Conservation (phyloP, 2,797 vertebrate species). For the Argyrosomus regius region DNA sequence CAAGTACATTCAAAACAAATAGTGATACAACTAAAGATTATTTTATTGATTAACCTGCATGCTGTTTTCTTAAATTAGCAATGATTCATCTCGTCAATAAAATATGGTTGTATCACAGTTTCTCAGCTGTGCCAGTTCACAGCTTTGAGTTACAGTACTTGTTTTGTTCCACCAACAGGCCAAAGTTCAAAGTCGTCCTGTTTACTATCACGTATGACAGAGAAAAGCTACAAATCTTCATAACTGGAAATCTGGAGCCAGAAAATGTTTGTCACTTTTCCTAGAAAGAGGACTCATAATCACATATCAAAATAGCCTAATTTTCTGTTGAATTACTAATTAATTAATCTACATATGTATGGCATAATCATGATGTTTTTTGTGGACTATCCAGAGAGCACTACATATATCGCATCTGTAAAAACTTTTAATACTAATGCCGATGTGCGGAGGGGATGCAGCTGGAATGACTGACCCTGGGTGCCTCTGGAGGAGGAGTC, state of each 20-base stretch:
- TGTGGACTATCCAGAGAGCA: background rate
- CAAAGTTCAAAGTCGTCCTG: slow-evolving; percentile 2
- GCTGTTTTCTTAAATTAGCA: background rate
- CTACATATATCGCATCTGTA: background rate
- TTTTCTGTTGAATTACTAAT: background rate
- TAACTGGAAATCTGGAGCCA: background rate
- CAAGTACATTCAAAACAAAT: background rate
- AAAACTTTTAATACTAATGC: background rate
- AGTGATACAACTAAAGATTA: background rate
- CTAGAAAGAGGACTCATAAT: background rate
- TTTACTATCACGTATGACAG: background rate
- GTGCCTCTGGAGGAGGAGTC: slow-evolving; percentile 89
- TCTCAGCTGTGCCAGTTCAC: background rate
- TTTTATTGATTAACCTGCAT: background rate
- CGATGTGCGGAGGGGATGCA: slow-evolving; percentile 80
- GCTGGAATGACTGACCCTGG: slow-evolving; percentile 87
- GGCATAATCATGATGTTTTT: background rate
- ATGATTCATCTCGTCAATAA: background rate
- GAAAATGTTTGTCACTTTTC: background rate
- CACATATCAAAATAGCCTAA: background rate
- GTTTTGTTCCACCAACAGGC: background rate
- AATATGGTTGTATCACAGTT: background rate
- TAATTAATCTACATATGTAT: background rate
- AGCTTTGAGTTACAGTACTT: background rate
- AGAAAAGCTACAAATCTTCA: background rate